These are phyloP conservation scores for Phorcus lineatus DNA, from an alignment of 2,888 invertebrate genomes.

Conservation along the genomic window DNA sequence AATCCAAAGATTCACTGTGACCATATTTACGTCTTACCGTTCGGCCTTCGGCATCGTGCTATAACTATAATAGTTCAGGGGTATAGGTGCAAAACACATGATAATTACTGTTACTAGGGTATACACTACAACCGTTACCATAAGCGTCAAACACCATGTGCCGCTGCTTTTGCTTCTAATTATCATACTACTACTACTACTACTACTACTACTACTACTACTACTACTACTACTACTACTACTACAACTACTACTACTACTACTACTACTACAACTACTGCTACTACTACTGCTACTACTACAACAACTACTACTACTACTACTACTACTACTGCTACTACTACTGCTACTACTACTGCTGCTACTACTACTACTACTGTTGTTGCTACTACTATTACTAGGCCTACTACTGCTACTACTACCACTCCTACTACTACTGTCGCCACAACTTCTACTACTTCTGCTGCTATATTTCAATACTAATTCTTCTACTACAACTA, in stretches of 20 bases:
- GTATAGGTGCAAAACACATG: too few relatives aligned
- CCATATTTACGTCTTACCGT: too few relatives aligned
- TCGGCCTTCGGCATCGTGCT: too few relatives aligned
- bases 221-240: background rate
- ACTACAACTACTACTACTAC: background rate
- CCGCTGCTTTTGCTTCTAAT: too few relatives aligned
- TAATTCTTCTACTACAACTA: background rate
- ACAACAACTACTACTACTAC: background rate
- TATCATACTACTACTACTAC: too few relatives aligned
- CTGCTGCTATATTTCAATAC: background rate
- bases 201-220: background rate
- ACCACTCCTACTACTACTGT: background rate
- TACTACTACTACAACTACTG: background rate
- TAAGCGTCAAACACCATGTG: too few relatives aligned
- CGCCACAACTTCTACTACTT: background rate
- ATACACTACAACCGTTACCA: too few relatives aligned
- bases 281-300: background rate
- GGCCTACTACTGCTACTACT: too few relatives aligned
- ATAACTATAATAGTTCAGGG: too few relatives aligned
- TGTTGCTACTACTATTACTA: background rate
- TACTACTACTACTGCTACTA: constrained; percentile 10
- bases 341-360: background rate
- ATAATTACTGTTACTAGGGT: too few relatives aligned
- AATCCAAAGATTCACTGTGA: too few relatives aligned
- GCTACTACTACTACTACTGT: background rate